These are phyloP conservation scores for Macrosoma leucophasiata DNA, from an alignment of 2,888 invertebrate genomes.

Conservation along the genomic window DNA sequence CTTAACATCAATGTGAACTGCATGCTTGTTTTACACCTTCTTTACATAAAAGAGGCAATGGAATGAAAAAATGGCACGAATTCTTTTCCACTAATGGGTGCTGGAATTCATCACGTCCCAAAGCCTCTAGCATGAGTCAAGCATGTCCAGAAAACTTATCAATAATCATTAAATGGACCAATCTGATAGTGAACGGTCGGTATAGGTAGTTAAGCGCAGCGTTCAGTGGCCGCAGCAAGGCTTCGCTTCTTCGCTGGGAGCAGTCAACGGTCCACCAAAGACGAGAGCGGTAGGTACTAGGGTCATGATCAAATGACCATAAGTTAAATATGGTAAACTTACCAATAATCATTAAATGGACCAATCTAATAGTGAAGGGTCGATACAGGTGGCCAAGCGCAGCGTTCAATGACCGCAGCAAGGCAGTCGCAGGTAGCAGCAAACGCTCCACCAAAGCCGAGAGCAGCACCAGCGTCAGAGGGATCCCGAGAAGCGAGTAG, in stretches of 20 bases:
- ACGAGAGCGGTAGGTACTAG: conserved; percentile 88
- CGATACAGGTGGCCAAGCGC: conserved; percentile 83
- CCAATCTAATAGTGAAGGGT: conserved; percentile 83
- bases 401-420: conserved; percentile 81
- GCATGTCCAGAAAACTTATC: conserved; percentile 70
- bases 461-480: conserved; percentile 87
- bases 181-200: conserved; percentile 83
- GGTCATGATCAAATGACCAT: no score
- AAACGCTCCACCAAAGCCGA: conserved; percentile 89
- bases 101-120: no score
- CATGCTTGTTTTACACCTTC: no score
- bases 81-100: no score
- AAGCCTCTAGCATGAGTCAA: no score
- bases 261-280: conserved; percentile 87
- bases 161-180: conserved; percentile 83
- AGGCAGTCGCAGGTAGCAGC: conserved; percentile 81
- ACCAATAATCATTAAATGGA: conserved; percentile 84
- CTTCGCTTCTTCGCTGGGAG: conserved; percentile 83
- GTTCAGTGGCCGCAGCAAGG: conserved; percentile 81
- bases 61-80: no score
- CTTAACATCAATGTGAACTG: no score
- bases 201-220: conserved; percentile 82
- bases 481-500: conserved; percentile 90
- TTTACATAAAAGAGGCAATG: no score
- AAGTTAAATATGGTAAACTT: no score